phyloP scores from a whole-genome alignment of 2,113 vertebrate species.

The Ophiodon elongatus region DNA sequence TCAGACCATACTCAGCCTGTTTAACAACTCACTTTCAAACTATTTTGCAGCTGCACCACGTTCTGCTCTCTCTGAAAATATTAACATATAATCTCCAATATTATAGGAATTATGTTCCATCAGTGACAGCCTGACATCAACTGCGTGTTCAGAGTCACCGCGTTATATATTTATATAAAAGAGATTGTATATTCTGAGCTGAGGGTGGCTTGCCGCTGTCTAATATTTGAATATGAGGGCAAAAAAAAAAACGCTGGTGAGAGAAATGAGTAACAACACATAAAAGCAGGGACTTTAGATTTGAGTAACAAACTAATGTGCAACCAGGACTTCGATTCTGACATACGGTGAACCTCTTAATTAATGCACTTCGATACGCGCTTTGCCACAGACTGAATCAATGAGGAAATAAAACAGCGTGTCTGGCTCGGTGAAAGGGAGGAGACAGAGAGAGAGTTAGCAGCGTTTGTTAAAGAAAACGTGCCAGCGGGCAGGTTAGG shows the following conservation, averaged over 20 bases:
- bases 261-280: too few relatives aligned
- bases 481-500: background rate
- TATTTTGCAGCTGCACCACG: background rate
- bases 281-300: too few relatives aligned
- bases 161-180: background rate
- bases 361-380: background rate
- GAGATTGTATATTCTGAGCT: background rate
- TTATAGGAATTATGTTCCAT: background rate
- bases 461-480: background rate
- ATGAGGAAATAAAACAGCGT: background rate
- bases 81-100: slow-evolving; percentile 4
- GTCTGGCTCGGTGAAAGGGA: background rate
- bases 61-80: background rate
- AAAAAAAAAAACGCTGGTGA: background rate
- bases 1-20: background rate
- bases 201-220: background rate
- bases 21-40: background rate
- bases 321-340: too few relatives aligned
- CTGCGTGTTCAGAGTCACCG: background rate
- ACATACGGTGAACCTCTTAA: background rate
- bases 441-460: background rate
- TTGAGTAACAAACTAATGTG: too few relatives aligned
- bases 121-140: background rate
- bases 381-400: background rate
- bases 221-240: background rate